Conservation (phyloP, 2,797 vertebrate species). For the Lepidocolaptes lacrymiger region DNA sequence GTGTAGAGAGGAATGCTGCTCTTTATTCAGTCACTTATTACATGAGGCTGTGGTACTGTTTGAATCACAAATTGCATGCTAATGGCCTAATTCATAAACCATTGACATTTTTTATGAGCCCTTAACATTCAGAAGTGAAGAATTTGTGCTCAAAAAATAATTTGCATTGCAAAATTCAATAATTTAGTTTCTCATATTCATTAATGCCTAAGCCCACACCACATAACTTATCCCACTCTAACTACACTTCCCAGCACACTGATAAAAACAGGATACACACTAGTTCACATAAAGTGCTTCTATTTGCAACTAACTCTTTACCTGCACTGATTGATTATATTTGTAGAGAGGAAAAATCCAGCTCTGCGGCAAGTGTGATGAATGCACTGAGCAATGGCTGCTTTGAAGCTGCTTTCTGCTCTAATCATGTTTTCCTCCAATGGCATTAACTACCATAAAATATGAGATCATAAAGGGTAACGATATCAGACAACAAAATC, state of each 20-base stretch:
- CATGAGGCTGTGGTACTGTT: conserved; percentile 67
- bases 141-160: conserved; percentile 82
- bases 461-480: conserved; percentile 66
- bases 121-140: conserved; percentile 82
- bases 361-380: conserved; percentile 34
- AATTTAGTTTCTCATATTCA: conserved; percentile 83
- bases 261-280: conserved; percentile 65
- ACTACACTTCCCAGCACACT: conserved; percentile 67
- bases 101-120: conserved; percentile 83
- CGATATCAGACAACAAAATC: conserved; percentile 59
- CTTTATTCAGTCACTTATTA: conserved; percentile 72
- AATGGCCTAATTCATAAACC: conserved; percentile 84
- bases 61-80: conserved; percentile 81
- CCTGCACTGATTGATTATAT: conserved; percentile 40
- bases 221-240: conserved; percentile 79
- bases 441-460: conserved; percentile 65
- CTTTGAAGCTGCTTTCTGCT: conserved; percentile 63
- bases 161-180: conserved; percentile 84
- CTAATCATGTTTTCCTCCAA: conserved; percentile 61
- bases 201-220: conserved; percentile 80
- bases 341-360: conserved; percentile 38
- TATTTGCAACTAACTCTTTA: conserved; percentile 49
- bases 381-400: conserved; percentile 45
- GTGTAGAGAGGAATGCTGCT: conserved; percentile 54
- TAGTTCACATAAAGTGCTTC: conserved; percentile 61